These are phyloP conservation scores for Hepsetus odoe DNA, from an alignment of 2,113 vertebrate genomes.

Conservation along the genomic window DNA sequence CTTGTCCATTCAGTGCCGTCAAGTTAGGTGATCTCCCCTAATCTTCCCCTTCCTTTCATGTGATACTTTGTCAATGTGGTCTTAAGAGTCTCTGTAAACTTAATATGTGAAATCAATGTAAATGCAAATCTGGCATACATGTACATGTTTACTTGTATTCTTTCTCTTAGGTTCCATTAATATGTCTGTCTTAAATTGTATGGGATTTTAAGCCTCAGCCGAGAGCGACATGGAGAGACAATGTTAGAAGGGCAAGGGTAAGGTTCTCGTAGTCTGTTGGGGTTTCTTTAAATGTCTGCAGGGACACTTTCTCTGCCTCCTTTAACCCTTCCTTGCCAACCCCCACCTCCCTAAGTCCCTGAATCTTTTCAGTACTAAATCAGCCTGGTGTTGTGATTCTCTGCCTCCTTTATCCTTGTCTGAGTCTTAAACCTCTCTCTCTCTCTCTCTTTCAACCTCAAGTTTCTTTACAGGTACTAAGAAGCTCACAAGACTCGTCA, in stretches of 20 bases:
- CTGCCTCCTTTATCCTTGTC: slow-evolving; percentile 73
- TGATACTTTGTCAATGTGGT: slow-evolving; percentile 72
- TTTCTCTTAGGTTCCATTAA: slow-evolving; percentile 99
- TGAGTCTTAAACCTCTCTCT: slow-evolving; percentile 80
- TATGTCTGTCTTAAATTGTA: slow-evolving; percentile 99
- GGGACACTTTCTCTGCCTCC: slow-evolving; percentile 64
- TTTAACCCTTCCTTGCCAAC: slow-evolving; percentile 65
- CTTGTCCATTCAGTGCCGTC: slow-evolving; percentile 76
- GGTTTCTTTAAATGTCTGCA: slow-evolving; percentile 66
- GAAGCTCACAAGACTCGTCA: slow-evolving; percentile 82
- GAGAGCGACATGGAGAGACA: slow-evolving; percentile 87
- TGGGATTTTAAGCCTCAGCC: slow-evolving; percentile 88
- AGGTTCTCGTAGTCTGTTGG: slow-evolving; percentile 95
- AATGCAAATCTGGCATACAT: slow-evolving; percentile 73
- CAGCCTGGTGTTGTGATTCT: slow-evolving; percentile 67
- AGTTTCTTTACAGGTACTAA: slow-evolving; percentile 96
- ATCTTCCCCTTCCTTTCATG: slow-evolving; percentile 63
- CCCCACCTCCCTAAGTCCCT: slow-evolving; percentile 61
- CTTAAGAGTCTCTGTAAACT: slow-evolving; percentile 62
- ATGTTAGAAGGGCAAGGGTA: slow-evolving; percentile 96
- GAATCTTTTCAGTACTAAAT: slow-evolving; percentile 69
- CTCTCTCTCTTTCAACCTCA: slow-evolving; percentile 84
- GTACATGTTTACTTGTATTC: slow-evolving; percentile 97
- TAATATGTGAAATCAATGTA: slow-evolving; percentile 60
- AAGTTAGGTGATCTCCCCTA: slow-evolving; percentile 68